These are phyloP conservation scores for Heterodera filipjevi DNA, from an alignment of 2,888 invertebrate species.

Conservation along the genomic window DNA sequence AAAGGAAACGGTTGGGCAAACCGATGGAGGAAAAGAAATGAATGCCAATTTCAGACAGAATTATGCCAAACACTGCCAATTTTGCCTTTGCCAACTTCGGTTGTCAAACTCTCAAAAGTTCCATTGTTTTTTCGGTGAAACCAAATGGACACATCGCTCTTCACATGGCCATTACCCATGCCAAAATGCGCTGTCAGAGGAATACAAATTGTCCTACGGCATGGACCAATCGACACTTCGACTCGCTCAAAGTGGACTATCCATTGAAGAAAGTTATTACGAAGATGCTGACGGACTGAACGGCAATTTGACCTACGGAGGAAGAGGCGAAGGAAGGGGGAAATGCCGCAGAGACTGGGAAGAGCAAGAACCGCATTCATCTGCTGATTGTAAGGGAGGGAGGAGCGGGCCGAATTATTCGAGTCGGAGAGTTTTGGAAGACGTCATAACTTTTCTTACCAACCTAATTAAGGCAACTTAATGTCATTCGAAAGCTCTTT, in stretches of 20 bases:
- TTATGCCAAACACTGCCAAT: not conserved
- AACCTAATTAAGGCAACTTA: too few relatives aligned
- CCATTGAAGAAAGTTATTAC: constrained; percentile 60
- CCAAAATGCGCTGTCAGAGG: constrained; percentile 19
- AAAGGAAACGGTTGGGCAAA: not conserved
- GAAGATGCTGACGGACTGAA: constrained; percentile 58
- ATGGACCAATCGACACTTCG: constrained; percentile 42
- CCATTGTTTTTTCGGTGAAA: not conserved
- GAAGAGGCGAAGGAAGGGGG: too few relatives aligned
- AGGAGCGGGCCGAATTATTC: too few relatives aligned
- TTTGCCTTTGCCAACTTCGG: constrained; percentile 21
- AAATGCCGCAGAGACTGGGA: not conserved
- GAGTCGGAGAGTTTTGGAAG: too few relatives aligned
- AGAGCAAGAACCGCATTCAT: not conserved
- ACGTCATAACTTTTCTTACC: too few relatives aligned
- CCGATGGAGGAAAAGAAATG: too few relatives aligned
- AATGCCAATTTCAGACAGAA: not conserved
- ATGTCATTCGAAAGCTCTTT: too few relatives aligned
- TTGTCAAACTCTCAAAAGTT: not conserved
- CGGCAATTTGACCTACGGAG: constrained; percentile 48
- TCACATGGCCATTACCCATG: not conserved
- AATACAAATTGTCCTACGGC: constrained; percentile 48
- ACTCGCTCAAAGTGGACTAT: not conserved
- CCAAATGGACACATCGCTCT: not conserved
- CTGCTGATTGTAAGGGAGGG: not conserved